phyloP scores from a whole-genome alignment of 1,140 invertebrate species.

The Nomia melanderi region DNA sequence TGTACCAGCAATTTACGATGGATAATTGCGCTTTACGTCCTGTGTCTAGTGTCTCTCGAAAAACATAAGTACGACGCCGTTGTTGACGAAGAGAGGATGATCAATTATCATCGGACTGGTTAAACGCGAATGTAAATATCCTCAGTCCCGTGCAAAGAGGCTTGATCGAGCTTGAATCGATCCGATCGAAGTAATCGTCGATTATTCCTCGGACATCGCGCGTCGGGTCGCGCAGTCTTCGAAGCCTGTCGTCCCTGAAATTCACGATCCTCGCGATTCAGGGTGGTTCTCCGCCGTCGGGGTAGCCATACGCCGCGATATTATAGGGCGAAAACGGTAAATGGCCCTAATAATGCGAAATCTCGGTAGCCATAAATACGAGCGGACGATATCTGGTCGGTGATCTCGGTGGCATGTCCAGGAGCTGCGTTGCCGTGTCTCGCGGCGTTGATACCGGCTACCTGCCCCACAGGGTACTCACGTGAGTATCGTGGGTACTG shows the following conservation, averaged over 20 bases:
- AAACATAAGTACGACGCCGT: neutral
- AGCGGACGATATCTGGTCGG: constrained; percentile 69
- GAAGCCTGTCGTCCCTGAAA: constrained; percentile 39
- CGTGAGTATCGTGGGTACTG: constrained; percentile 57
- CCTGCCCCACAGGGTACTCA: constrained; percentile 52
- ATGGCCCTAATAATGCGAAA: constrained; percentile 79
- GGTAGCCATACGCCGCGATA: constrained; percentile 60
- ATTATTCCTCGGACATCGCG: neutral
- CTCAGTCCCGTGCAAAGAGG: neutral
- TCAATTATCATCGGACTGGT: neutral
- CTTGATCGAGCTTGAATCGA: neutral
- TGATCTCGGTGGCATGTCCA: constrained; percentile 78
- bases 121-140: neutral
- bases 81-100: neutral
- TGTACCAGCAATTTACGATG: constrained; percentile 40
- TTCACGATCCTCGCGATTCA: constrained; percentile 53
- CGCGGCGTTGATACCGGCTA: constrained; percentile 73
- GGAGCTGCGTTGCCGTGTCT: constrained; percentile 77
- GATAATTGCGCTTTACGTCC: constrained; percentile 54
- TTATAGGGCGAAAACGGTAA: constrained; percentile 75
- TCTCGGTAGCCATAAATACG: constrained; percentile 77
- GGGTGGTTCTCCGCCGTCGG: constrained; percentile 43
- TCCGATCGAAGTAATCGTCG: neutral
- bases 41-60: constrained; percentile 23
- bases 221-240: neutral